Evolutionary conservation across 2,113 vertebrate genomes (phyloP).

Genomic region (Hoplias malabaricus): DNA sequence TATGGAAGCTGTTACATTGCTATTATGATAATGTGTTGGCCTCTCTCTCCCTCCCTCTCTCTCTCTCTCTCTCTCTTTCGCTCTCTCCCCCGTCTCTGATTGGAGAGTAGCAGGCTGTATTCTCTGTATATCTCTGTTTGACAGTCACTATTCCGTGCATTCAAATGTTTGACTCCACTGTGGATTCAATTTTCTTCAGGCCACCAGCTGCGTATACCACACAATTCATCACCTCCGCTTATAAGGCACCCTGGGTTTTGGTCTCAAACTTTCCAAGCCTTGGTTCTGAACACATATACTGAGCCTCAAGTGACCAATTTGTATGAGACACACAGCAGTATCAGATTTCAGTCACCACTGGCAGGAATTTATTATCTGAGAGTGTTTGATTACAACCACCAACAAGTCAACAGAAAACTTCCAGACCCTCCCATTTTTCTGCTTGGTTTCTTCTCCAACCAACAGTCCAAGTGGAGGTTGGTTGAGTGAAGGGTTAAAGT

Average conservation of each 20-base stretch:
- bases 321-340: background rate
- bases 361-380: too few relatives aligned
- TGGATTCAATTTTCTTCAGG: slow-evolving; percentile 29
- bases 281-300: background rate
- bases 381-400: too few relatives aligned
- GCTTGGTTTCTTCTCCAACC: too few relatives aligned
- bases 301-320: too few relatives aligned
- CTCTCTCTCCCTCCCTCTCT: background rate
- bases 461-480: too few relatives aligned
- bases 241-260: background rate
- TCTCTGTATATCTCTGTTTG: slow-evolving; percentile 10
- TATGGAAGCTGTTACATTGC: slow-evolving; percentile 32
- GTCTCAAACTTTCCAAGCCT: background rate
- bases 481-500: too few relatives aligned
- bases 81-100: background rate
- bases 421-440: too few relatives aligned
- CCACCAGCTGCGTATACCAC: background rate
- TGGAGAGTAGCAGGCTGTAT: slow-evolving; percentile 3
- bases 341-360: too few relatives aligned
- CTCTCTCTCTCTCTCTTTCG: background rate
- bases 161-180: slow-evolving; percentile 27
- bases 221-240: background rate
- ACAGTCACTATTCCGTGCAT: slow-evolving; percentile 16
- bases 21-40: slow-evolving; percentile 20
- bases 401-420: too few relatives aligned